These are phyloP conservation scores for Rhynchotus rufescens DNA, from an alignment of 2,797 vertebrate genomes.

Conservation along the genomic window DNA sequence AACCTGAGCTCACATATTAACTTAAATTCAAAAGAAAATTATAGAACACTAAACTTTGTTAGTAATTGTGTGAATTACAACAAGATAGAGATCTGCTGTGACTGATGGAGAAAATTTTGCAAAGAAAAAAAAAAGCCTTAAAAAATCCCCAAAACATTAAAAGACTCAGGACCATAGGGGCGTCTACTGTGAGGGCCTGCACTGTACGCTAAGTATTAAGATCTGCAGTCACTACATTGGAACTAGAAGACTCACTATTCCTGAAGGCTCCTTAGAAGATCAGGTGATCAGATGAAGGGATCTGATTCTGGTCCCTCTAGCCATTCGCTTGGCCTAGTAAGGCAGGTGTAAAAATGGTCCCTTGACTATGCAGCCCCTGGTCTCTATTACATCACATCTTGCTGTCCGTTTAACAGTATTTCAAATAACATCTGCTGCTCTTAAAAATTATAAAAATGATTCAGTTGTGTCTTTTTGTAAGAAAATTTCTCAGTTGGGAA, in stretches of 20 bases:
- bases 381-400: background rate
- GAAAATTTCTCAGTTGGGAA: background rate
- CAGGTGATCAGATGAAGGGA: background rate
- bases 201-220: rapidly evolving
- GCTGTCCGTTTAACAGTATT: background rate
- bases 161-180: background rate
- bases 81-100: background rate
- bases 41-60: background rate
- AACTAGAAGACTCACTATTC: background rate
- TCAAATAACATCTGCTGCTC: background rate
- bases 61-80: background rate
- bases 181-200: background rate
- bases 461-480: background rate
- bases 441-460: background rate
- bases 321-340: background rate
- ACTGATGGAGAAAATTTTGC: background rate
- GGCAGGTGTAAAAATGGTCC: background rate
- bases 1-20: background rate
- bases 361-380: background rate
- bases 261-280: background rate
- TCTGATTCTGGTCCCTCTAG: background rate
- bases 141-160: too few relatives aligned
- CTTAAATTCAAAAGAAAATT: background rate
- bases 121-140: background rate
- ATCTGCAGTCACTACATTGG: background rate